Conservation (phyloP, 2,888 invertebrate species). For the Cerastis rubricosa region DNA sequence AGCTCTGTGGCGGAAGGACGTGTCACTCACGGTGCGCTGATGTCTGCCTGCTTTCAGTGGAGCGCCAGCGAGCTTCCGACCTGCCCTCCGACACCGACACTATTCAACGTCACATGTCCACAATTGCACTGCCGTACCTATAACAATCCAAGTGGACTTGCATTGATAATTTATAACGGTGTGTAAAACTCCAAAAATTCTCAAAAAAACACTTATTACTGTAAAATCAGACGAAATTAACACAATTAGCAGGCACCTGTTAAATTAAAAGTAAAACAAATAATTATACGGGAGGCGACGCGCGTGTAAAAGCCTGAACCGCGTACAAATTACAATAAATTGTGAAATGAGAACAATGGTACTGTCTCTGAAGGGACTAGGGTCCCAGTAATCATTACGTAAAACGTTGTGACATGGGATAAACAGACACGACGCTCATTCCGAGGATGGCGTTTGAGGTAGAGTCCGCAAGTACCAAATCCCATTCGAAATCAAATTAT, state of each 20-base stretch:
- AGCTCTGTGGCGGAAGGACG: slow-evolving; percentile 86
- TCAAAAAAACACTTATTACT: slow-evolving; percentile 35
- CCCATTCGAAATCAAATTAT: slow-evolving; percentile 61
- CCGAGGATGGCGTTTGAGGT: slow-evolving; percentile 61
- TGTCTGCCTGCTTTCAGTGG: slow-evolving; percentile 85
- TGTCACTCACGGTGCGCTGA: slow-evolving; percentile 85
- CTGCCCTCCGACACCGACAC: slow-evolving; percentile 82
- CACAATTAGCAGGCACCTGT: slow-evolving; percentile 54
- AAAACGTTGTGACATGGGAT: slow-evolving; percentile 73
- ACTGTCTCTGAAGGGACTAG: slow-evolving; percentile 70
- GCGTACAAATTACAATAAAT: slow-evolving; percentile 67
- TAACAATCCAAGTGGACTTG: slow-evolving; percentile 46
- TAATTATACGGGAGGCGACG: slow-evolving; percentile 46
- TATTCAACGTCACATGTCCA: slow-evolving; percentile 75
- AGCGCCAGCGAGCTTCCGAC: slow-evolving; percentile 84
- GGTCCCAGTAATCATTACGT: slow-evolving; percentile 73
- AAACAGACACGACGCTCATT: slow-evolving; percentile 69
- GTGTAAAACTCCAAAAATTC: slow-evolving; percentile 11
- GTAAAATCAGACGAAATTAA: slow-evolving; percentile 52
- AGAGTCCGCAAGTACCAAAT: slow-evolving; percentile 56
- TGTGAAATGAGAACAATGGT: slow-evolving; percentile 68
- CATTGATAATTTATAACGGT: slow-evolving; percentile 15
- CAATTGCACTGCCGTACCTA: slow-evolving; percentile 65
- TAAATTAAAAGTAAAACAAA: slow-evolving; percentile 59
- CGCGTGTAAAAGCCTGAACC: slow-evolving; percentile 61